These are phyloP conservation scores for Chrysolina americana DNA, from an alignment of 2,888 invertebrate genomes.

Conservation along the genomic window DNA sequence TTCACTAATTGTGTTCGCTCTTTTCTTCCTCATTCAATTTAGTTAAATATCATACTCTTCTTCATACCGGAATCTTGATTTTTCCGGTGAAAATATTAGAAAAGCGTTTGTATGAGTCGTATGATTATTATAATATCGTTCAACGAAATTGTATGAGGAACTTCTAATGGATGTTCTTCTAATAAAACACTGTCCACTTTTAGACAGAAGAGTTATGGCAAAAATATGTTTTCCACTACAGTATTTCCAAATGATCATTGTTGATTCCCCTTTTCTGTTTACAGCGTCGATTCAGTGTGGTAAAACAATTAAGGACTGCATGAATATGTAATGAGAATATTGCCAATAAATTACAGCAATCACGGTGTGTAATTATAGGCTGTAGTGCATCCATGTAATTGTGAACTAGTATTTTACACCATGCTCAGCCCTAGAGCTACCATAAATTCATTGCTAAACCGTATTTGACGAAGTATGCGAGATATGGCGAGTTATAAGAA, in stretches of 20 bases:
- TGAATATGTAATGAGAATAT: slow-evolving; percentile 60
- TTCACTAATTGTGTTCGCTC: too few species aligned
- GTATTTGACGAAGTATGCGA: slow-evolving; percentile 42
- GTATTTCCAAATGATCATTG: not conserved
- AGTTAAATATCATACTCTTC: too few species aligned
- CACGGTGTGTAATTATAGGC: slow-evolving; percentile 58
- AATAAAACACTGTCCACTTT: too few species aligned
- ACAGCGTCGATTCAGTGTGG: slow-evolving; percentile 34
- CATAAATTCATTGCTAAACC: slow-evolving; percentile 46
- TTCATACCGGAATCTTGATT: too few species aligned
- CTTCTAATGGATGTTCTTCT: too few species aligned
- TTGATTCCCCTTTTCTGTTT: slow-evolving; percentile 25
- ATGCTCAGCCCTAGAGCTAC: slow-evolving; percentile 49
- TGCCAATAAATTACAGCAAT: slow-evolving; percentile 60
- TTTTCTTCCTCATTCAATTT: too few species aligned
- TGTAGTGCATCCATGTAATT: slow-evolving; percentile 59
- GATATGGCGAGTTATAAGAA: slow-evolving; percentile 23
- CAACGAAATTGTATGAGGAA: too few species aligned
- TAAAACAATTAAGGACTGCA: slow-evolving; percentile 59
- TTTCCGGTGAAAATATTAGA: too few species aligned
- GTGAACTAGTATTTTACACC: slow-evolving; percentile 57
- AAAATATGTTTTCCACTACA: too few species aligned
- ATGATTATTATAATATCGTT: too few species aligned
- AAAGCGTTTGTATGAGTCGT: too few species aligned
- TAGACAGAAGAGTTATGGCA: too few species aligned